Evolutionary conservation across 2,113 vertebrate genomes (phyloP).

Genomic region (Takifugu flavidus): DNA sequence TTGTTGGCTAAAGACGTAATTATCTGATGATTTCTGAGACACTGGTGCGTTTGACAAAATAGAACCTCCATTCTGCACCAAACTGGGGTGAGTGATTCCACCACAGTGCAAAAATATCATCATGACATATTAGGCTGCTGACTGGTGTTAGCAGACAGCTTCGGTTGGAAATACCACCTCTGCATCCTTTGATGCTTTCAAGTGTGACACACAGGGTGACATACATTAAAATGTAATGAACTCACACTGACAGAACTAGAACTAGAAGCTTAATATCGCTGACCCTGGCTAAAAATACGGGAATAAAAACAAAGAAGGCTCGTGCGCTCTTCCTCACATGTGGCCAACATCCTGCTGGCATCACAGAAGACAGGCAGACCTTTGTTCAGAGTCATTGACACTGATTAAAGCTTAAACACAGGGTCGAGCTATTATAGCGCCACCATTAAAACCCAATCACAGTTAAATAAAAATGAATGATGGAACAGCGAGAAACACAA

Average conservation of each 20-base stretch:
- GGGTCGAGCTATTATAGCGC: too few species aligned
- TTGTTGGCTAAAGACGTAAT: slow-evolving; percentile 18
- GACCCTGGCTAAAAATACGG: slow-evolving; percentile 17
- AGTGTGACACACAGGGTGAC: too few species aligned
- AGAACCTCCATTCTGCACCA: slow-evolving; percentile 54
- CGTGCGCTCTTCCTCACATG: slow-evolving; percentile 30
- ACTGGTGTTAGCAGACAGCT: not conserved
- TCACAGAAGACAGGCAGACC: slow-evolving; percentile 9
- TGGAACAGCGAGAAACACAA: not conserved
- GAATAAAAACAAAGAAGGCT: slow-evolving; percentile 24
- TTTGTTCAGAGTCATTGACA: slow-evolving; percentile 10
- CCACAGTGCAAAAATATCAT: slow-evolving; percentile 56
- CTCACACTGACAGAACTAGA: not conserved
- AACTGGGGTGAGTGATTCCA: slow-evolving; percentile 50
- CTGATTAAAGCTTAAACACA: too few species aligned
- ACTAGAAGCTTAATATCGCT: slow-evolving; percentile 1
- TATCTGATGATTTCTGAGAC: slow-evolving; percentile 40
- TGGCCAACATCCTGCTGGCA: slow-evolving; percentile 20
- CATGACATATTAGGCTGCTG: slow-evolving; percentile 24
- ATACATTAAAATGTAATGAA: too few species aligned
- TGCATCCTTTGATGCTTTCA: too few species aligned
- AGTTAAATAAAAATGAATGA: not conserved
- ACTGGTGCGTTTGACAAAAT: slow-evolving; percentile 45
- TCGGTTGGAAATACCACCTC: not conserved
- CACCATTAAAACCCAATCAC: not conserved